phyloP scores from a whole-genome alignment of 2,797 vertebrate genomes.

The Sebastes goodei region DNA sequence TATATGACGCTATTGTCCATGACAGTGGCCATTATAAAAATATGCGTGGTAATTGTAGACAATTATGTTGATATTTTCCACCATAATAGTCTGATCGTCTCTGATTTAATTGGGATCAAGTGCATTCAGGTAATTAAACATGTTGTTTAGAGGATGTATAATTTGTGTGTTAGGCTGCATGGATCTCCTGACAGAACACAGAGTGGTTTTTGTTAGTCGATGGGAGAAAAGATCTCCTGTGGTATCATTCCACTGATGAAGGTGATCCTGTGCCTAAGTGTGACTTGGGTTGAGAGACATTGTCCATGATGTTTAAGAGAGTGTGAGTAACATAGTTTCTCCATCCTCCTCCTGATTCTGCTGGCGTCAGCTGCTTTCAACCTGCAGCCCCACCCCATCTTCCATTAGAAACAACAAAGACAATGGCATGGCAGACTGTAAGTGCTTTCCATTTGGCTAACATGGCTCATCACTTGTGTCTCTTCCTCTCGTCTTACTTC shows the following conservation, averaged over 20 bases:
- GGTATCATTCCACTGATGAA: not conserved
- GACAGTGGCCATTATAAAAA: not conserved
- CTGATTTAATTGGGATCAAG: not conserved
- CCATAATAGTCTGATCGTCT: not conserved
- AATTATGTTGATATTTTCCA: not conserved
- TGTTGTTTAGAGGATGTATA: not conserved
- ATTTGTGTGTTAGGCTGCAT: not conserved
- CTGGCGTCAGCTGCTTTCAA: not conserved
- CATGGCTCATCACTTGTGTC: not conserved
- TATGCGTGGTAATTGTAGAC: not conserved
- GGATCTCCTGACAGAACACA: not conserved
- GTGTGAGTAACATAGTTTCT: not conserved
- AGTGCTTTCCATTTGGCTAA: conserved; percentile 14
- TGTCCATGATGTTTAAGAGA: not conserved
- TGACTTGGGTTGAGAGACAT: not conserved
- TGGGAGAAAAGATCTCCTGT: not conserved
- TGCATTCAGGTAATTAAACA: not conserved
- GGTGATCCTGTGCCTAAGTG: not conserved
- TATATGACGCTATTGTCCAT: not conserved
- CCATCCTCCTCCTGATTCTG: not conserved
- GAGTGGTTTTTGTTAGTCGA: not conserved
- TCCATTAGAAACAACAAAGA: not conserved
- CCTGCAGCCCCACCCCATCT: not conserved
- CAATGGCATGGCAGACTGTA: not conserved
- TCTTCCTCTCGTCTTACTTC: not conserved